Base-by-base conservation (phyloP, 2,888 invertebrate genomes). In the Oeneis ivallda region DNA sequence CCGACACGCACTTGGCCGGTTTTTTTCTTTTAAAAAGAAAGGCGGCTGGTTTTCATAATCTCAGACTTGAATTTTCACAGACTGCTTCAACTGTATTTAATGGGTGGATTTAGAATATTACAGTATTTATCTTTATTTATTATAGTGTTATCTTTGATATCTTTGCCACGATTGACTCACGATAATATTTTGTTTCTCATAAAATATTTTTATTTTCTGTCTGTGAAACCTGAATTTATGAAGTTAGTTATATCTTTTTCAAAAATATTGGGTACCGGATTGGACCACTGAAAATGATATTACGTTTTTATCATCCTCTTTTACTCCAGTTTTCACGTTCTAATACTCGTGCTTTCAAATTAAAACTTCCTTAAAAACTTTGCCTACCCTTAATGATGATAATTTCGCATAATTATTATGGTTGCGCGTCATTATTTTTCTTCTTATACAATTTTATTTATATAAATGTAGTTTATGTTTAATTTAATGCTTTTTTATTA, bases 361-460 rank as follows among this genome's bases (percentile, higher is more conserved):
- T 39, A 54, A 39, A 54, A 26, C 15, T 10, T 32, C 37, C n/a
- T 37, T 53, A 37, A 37, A 32, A 53, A 15, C 34, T 52, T 53
- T 9, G 15, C 15, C 37, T 54, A 37, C 11, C 11, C 39, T 54
- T 54, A 54, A 54, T 54, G 54, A 54, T 54, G 37, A 54, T 39
- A 37, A 39, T 15, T 54, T 19, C 11, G 32, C 53, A 53, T 37
- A n/a, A n/a, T n/a, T n/a, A 39, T 17, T 4, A 19, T 19, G 26
- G 5, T 50, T 26, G 49, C 26, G 26, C 11, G 49, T 13, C 5
- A 26, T 11, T 19, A 50, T 19, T 50, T 8, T 15, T 47, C 26
- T 26, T 26, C 26, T 26, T 4, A 26, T 4, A 26, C n/a, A 1
- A 26, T 26, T 26, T 26, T 26, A 26, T 26, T 26, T 26, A 26